phyloP scores from a whole-genome alignment of 2,797 vertebrate genomes.

The Pangasius sanitwongsei region DNA sequence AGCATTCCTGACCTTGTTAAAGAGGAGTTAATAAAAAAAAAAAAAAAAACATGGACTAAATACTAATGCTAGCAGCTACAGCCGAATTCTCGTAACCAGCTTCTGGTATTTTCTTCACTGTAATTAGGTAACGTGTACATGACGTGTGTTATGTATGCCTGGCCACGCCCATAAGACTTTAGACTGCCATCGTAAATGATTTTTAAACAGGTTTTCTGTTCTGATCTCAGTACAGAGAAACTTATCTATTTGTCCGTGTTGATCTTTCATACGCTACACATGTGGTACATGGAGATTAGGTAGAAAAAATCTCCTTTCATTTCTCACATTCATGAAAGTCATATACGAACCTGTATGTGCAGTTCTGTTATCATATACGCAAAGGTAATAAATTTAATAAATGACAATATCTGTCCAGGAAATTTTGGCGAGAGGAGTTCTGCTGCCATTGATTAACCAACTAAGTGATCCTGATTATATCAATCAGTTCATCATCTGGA shows the following conservation, averaged over 20 bases:
- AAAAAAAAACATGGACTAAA: background rate
- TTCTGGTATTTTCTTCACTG: background rate
- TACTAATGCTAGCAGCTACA: background rate
- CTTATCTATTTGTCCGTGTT: background rate
- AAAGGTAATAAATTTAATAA: background rate
- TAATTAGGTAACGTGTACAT: background rate
- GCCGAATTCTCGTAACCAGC: background rate
- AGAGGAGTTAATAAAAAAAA: no score
- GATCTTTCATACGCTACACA: background rate
- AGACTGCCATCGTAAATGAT: background rate
- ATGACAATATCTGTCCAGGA: conserved; percentile 76
- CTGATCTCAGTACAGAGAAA: background rate
- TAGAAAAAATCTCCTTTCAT: background rate
- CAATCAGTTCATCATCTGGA: conserved; percentile 99
- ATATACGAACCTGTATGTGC: background rate
- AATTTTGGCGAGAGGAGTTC: conserved; percentile 94
- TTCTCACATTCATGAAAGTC: background rate
- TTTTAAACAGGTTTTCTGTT: background rate
- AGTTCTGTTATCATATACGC: background rate
- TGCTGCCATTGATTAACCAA: conserved; percentile 97
- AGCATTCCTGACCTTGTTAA: no score
- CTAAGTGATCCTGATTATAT: conserved; percentile 99
- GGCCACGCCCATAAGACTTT: background rate
- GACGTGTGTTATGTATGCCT: background rate
- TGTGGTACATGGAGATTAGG: background rate